Evolutionary conservation across 2,113 vertebrate species (phyloP), one percentile per base, ranked within the genome.

Genomic region (Semicossyphus pulcher): DNA sequence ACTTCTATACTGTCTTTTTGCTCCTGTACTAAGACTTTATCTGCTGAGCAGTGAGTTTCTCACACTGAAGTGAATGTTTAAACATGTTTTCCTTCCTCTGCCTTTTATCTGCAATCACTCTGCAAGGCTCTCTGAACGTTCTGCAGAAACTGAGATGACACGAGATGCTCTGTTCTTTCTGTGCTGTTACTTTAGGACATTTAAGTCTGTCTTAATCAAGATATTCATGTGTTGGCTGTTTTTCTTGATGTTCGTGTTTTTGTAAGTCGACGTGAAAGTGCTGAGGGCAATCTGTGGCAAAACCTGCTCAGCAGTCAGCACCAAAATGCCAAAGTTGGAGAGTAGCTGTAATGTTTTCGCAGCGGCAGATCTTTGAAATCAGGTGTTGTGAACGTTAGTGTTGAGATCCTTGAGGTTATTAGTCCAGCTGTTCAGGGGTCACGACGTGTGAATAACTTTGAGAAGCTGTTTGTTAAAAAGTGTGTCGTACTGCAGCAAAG

Each of bases 291-390:
- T 37, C 14, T 39, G 36, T 21, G 21, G 4, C 42, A 47, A n/a
- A 67, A 62, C 16, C 36, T 9, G 37, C 52, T 7, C 1, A 66
- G 54, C 3, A 44, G 9, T 71, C 18, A 5, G 20, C 71, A 78
- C 58, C n/a, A 57, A 56, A 85, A 78, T 49, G 79, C 44, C 36
- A 48, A 79, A 76, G 68, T 74, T 80, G 4, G 48, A 63, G 31
- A 18, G 21, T 59, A 73, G 63, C 80, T 81, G 76, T 57, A 31
- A 78, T 65, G 53, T 85, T 56, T 78, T 72, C 8, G 1, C 49
- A 51, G 49, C 58, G 2, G 16, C 5, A 1, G 23, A 60, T 5
- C 25, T 53, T 59, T 29, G 44, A 21, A 28, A 57, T 57, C 64
- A 48, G 66, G 39, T 53, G 48, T 26, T 63, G 47, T 54, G 41